Evolutionary conservation across 2,113 vertebrate genomes (phyloP).

Genomic region (Calidris pygmaea): DNA sequence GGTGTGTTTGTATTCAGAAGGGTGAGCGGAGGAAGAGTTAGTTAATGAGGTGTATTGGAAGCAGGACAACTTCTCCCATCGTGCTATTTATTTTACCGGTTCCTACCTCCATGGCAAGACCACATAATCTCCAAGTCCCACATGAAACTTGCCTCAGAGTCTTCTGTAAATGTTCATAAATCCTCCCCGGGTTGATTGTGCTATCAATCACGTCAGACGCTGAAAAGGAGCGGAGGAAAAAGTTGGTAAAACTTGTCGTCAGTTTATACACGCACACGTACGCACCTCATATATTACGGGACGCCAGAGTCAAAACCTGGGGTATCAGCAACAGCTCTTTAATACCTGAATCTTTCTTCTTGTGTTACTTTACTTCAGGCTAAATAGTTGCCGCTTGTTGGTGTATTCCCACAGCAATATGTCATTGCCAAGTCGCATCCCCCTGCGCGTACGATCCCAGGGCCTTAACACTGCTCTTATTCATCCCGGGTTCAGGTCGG

Average conservation of each 20-base stretch:
- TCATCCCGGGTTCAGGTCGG: background rate
- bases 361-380: conserved; percentile 8
- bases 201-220: conserved; percentile 35
- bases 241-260: conserved; percentile 61
- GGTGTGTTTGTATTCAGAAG: conserved; percentile 46
- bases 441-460: background rate
- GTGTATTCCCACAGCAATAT: conserved; percentile 48
- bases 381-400: conserved; percentile 41
- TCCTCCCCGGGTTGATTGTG: background rate
- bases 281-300: conserved; percentile 25
- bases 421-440: conserved; percentile 54
- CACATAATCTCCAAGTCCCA: conserved; percentile 59
- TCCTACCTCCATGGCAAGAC: conserved; percentile 49
- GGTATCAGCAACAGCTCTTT: background rate
- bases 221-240: conserved; percentile 37
- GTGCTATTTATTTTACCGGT: conserved; percentile 54
- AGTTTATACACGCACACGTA: background rate
- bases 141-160: conserved; percentile 57
- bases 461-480: conserved; percentile 46
- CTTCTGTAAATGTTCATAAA: conserved; percentile 60
- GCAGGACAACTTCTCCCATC: conserved; percentile 30
- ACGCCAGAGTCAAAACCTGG: background rate
- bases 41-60: conserved; percentile 54
- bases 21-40: conserved; percentile 36
- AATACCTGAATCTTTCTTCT: conserved; percentile 35